These are phyloP conservation scores for Sycobia sp. DNA, from an alignment of 1,140 invertebrate species.

Conservation along the genomic window DNA sequence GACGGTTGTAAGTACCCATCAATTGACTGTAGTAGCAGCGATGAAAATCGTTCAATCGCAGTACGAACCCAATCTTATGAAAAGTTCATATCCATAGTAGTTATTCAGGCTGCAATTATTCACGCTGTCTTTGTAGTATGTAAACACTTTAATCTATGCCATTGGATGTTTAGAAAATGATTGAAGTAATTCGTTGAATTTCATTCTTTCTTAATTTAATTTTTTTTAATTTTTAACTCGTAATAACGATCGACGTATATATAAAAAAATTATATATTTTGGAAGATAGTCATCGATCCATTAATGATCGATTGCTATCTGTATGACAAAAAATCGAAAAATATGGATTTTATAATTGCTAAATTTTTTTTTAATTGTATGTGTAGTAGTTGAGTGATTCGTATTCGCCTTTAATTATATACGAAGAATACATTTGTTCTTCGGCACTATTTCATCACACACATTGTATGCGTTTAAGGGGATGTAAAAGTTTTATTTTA, in stretches of 20 bases:
- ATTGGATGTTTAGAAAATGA: slow-evolving; percentile 46
- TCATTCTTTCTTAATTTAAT: slow-evolving; percentile 6
- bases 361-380: slow-evolving; percentile 32
- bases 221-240: slow-evolving; percentile 13
- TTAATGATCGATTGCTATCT: slow-evolving; percentile 16
- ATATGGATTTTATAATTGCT: slow-evolving; percentile 28
- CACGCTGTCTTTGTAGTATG: slow-evolving; percentile 51
- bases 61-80: slow-evolving; percentile 37
- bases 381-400: slow-evolving; percentile 34
- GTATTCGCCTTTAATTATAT: slow-evolving; percentile 28
- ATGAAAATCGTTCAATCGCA: slow-evolving; percentile 36
- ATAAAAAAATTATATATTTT: not conserved
- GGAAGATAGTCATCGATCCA: slow-evolving; percentile 3
- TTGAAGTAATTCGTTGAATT: slow-evolving; percentile 21
- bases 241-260: slow-evolving; percentile 3
- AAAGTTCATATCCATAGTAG: slow-evolving; percentile 47
- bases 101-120: slow-evolving; percentile 49
- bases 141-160: slow-evolving; percentile 48
- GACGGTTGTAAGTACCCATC: slow-evolving; percentile 78
- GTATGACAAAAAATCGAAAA: slow-evolving; percentile 6
- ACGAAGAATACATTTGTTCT: slow-evolving; percentile 34
- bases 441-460: slow-evolving; percentile 27
- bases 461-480: slow-evolving; percentile 32
- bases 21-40: slow-evolving; percentile 32
- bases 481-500: slow-evolving; percentile 15